Conservation (phyloP, 2,113 vertebrate species). For the Theristicus caerulescens region DNA sequence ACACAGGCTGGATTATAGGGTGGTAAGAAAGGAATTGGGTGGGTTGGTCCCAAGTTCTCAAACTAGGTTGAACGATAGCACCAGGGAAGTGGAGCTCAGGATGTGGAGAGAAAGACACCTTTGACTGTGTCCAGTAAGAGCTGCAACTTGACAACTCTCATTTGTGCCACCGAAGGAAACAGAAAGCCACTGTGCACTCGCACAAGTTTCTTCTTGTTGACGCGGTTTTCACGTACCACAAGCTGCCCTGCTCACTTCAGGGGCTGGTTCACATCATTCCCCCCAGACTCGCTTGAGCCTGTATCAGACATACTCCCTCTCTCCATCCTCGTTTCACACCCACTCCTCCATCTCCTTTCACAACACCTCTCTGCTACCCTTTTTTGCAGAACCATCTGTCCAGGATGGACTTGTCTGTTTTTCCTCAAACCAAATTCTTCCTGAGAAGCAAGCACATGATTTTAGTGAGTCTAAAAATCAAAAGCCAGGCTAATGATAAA, state of each 20-base stretch:
- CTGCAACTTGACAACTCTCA: neutral
- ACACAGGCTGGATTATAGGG: neutral
- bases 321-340: neutral
- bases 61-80: neutral
- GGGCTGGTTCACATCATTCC: neutral
- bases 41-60: neutral
- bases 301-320: neutral
- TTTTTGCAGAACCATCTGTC: neutral
- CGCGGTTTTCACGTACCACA: accelerated
- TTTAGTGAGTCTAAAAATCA: neutral
- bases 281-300: neutral
- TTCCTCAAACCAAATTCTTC: neutral
- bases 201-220: neutral
- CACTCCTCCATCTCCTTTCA: neutral
- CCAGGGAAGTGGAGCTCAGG: neutral
- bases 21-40: neutral
- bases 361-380: neutral
- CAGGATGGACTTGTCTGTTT: neutral
- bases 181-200: neutral
- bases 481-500: neutral
- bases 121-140: neutral
- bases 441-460: neutral
- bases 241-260: neutral
- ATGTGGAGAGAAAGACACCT: neutral
- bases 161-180: neutral